Evolutionary conservation across 2,888 invertebrate genomes (phyloP).

Genomic region (Cremastinae sp.): DNA sequence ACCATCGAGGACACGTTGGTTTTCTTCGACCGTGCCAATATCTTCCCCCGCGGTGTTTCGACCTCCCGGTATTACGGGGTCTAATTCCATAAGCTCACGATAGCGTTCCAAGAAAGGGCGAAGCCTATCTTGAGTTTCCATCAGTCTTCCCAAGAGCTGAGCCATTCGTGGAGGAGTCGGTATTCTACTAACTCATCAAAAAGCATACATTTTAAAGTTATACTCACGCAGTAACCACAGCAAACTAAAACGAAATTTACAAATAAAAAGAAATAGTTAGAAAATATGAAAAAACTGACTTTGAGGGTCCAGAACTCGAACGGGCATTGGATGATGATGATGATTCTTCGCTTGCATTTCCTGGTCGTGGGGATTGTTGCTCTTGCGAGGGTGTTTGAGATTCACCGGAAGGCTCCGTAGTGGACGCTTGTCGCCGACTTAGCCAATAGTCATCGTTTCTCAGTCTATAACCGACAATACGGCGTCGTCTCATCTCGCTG

Average conservation of each 20-base stretch:
- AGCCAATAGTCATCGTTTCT: too few relatives aligned
- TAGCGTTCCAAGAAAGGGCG: constrained; percentile 86
- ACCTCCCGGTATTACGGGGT: constrained; percentile 81
- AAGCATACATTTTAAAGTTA: too few relatives aligned
- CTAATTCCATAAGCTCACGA: constrained; percentile 83
- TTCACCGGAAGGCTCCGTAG: constrained; percentile 58
- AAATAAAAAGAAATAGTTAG: constrained; percentile 25
- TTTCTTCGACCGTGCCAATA: constrained; percentile 77
- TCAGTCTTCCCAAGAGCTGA: constrained; percentile 82
- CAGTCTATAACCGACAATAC: too few relatives aligned
- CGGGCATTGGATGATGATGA: constrained; percentile 37
- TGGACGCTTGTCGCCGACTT: constrained; percentile 37
- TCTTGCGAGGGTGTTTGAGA: constrained; percentile 58
- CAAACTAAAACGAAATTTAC: too few relatives aligned
- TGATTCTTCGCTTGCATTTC: constrained; percentile 46
- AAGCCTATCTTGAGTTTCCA: constrained; percentile 83
- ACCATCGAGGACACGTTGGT: constrained; percentile 87
- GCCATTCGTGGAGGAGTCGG: constrained; percentile 82
- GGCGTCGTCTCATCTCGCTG: constrained; percentile 8
- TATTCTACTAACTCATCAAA: constrained; percentile 65
- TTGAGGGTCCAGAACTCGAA: constrained; percentile 22
- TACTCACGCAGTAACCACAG: too few relatives aligned
- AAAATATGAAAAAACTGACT: constrained; percentile 32
- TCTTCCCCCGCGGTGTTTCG: constrained; percentile 55
- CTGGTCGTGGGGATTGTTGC: constrained; percentile 58